These are phyloP conservation scores for Vicugna pacos DNA, from an alignment of 2,113 vertebrate genomes.

Conservation along the genomic window DNA sequence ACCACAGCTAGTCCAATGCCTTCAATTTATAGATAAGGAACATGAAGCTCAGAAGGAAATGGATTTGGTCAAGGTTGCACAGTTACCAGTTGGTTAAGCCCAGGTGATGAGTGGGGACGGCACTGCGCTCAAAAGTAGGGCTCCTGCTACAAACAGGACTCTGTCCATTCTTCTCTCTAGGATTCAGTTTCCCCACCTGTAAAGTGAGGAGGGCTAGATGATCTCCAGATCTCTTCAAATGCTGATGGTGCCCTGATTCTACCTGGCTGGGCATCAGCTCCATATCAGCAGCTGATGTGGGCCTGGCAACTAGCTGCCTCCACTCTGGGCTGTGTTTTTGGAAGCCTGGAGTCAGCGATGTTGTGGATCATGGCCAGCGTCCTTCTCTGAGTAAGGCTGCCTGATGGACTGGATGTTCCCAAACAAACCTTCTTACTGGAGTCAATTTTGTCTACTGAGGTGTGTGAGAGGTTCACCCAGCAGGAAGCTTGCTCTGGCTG, in stretches of 20 bases:
- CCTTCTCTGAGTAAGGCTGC: background rate
- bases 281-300: background rate
- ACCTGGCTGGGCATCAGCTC: background rate
- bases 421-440: background rate
- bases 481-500: conserved; percentile 61
- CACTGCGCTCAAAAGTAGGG: background rate
- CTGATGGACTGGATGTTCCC: background rate
- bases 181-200: background rate
- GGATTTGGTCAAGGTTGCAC: background rate
- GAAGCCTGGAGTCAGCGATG: background rate
- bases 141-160: background rate
- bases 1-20: background rate
- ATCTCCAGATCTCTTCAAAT: background rate
- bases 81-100: background rate
- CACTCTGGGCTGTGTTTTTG: background rate
- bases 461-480: conserved; percentile 34
- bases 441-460: conserved; percentile 39
- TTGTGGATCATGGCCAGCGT: background rate
- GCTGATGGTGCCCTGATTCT: background rate
- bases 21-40: background rate
- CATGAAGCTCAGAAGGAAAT: conserved; percentile 11
- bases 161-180: background rate
- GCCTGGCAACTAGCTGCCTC: background rate
- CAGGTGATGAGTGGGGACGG: background rate
- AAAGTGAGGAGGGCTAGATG: background rate